Evolutionary conservation across 1,140 invertebrate genomes (phyloP), one percentile per base, ranked within the genome.

Genomic region (Dryas iulia): DNA sequence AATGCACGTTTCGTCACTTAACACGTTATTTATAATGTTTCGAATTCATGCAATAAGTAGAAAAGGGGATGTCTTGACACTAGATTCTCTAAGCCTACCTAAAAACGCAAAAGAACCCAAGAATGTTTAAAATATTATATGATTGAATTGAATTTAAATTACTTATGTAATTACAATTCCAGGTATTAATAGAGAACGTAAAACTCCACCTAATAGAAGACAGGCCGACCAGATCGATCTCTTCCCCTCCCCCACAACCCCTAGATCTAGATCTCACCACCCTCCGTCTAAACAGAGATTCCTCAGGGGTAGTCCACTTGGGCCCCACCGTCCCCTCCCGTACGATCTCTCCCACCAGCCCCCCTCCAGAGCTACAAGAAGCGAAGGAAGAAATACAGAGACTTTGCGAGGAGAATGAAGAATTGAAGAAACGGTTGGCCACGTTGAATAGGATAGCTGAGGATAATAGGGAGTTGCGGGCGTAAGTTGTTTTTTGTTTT

Each of bases 231-330:
- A 94, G 94, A 30, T 97, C 96, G 77, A 96, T 97, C 75, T 96
- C 96, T n/a, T 96, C 96, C 2, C 96, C 96, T 5, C 95, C 96
- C 0, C 94, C 96, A 1, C 92, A 96, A 56, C 96, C 97, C 0
- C 92, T 97, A n/a, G 94, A 97, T 92, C 76, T 98, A 33, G 94
- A 93, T 68, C 94, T 98, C 23, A 94, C 94, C 10, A 93, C 94
- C 24, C 88, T 98, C 33, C 93, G 93, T 18, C 92, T 98, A 70
- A 92, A 87, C 11, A 92, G 97, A 66, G 95, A 95, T 66, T 86
- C 86, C 11, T 93, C 93, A 63, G 97, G 97, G 3, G 89, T 96
- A 1, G 94, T 98, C 39, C 93, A 94, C 66, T 93, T 98, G 23
- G 94, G 96, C 64, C 95, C 95, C 28, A 75, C 90, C 30, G 78